A percentile compares a stretch with the other conserved stretches of the same genome.
Conservation (phyloP, 1,140 invertebrate genomes). For the Phymorhynchus buccinoides region DNA sequence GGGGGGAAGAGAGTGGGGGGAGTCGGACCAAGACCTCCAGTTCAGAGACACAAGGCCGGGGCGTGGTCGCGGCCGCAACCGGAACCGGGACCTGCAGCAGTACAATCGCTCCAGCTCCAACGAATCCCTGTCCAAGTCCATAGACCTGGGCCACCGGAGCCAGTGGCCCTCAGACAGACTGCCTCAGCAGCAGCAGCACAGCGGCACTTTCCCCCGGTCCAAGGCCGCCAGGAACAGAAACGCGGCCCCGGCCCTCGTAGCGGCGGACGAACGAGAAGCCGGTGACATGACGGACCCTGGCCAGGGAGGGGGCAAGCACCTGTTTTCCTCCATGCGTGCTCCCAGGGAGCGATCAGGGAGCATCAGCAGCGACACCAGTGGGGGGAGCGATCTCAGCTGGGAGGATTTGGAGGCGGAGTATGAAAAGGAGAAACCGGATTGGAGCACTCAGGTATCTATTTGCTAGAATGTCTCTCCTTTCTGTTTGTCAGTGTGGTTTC, state of each 20-base stretch:
- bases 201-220: conserved; percentile 39
- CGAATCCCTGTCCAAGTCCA: conserved; percentile 6
- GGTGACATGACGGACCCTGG: conserved; percentile 26
- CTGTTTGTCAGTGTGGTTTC: too few species aligned
- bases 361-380: conserved; percentile 63
- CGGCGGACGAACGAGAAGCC: conserved; percentile 5
- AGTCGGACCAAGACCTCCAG: neutral
- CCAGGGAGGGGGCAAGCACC: conserved; percentile 32
- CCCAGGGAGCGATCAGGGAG: conserved; percentile 60
- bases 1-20: neutral
- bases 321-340: conserved; percentile 53
- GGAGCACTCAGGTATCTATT: conserved; percentile 37
- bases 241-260: too few species aligned
- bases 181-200: conserved; percentile 40
- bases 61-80: conserved; percentile 28
- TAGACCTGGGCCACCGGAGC: conserved; percentile 23
- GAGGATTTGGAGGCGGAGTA: conserved; percentile 54
- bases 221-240: conserved; percentile 32
- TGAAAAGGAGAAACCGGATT: conserved; percentile 43
- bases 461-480: too few species aligned
- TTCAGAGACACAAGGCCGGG: neutral
- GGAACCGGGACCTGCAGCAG: neutral
- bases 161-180: conserved; percentile 32
- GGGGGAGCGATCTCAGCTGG: conserved; percentile 59
- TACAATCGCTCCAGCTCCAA: conserved; percentile 37